These are phyloP conservation scores for Meteorus colon DNA, from an alignment of 2,888 invertebrate species.

Conservation along the genomic window DNA sequence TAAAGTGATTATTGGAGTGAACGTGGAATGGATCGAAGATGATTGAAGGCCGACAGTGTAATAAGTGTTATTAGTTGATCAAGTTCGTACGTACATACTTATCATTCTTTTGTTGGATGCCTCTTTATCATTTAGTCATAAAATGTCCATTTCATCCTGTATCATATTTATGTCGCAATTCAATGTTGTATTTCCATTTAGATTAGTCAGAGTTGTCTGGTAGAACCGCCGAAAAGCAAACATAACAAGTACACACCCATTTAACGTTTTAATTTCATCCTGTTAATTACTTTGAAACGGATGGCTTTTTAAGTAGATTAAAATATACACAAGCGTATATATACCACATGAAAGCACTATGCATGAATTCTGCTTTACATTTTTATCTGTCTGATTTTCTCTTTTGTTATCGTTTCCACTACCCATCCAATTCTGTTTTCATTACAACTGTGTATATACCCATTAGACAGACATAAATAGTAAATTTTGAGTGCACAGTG, in stretches of 20 bases:
- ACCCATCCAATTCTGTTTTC: conserved; percentile 10
- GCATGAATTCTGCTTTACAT: neutral
- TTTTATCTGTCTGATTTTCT: neutral
- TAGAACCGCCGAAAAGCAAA: conserved; percentile 66
- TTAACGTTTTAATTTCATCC: conserved; percentile 71
- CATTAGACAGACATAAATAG: conserved; percentile 66
- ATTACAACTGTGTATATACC: conserved; percentile 44
- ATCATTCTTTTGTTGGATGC: neutral
- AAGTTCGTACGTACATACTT: neutral
- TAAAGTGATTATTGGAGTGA: neutral
- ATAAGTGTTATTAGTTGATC: neutral
- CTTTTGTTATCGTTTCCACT: neutral
- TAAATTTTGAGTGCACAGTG: conserved; percentile 59
- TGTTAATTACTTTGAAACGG: conserved; percentile 70
- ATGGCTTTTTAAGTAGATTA: conserved; percentile 73
- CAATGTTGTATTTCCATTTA: conserved; percentile 66
- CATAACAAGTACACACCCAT: conserved; percentile 51
- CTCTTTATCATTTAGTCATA: neutral
- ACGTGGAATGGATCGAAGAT: neutral
- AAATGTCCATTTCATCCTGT: neutral
- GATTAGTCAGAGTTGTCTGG: conserved; percentile 68
- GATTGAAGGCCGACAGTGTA: neutral
- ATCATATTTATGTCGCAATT: conserved; percentile 48
- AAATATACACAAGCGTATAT: conserved; percentile 64
- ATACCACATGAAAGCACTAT: conserved; percentile 40